These are phyloP conservation scores for Trissoscelio sp. DNA, from an alignment of 2,888 invertebrate species.

Conservation along the genomic window DNA sequence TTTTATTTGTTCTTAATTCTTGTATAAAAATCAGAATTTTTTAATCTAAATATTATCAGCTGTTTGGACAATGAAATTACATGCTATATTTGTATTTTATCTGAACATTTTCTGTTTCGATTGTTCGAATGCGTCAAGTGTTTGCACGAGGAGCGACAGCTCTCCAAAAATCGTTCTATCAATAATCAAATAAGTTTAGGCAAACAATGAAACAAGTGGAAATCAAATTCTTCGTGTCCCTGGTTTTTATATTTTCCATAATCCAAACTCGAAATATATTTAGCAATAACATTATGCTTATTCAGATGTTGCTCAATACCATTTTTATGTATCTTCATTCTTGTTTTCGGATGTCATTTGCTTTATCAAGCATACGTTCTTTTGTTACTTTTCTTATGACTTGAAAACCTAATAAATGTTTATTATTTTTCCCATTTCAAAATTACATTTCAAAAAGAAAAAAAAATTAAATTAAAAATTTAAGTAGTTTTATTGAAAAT, in stretches of 20 bases:
- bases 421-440: too few species aligned
- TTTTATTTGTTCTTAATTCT: too few species aligned
- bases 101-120: not conserved
- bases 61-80: too few species aligned
- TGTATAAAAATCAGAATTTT: too few species aligned
- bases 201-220: not conserved
- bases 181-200: not conserved
- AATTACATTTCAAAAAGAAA: too few species aligned
- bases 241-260: not conserved
- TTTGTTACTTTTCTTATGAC: too few species aligned
- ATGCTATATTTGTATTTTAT: not conserved
- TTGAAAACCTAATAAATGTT: too few species aligned
- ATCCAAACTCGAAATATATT: not conserved
- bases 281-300: slow-evolving; percentile 1
- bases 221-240: not conserved
- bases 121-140: not conserved
- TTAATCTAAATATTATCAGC: too few species aligned
- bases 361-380: not conserved
- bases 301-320: not conserved
- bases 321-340: not conserved
- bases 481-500: too few species aligned
- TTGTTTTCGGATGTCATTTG: not conserved
- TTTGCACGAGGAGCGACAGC: not conserved
- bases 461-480: too few species aligned
- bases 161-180: not conserved